Percentiles rank a stretch among this genome's conserved stretches.
phyloP scores from a whole-genome alignment of 2,113 vertebrate species.

The Eptesicus fuscus region DNA sequence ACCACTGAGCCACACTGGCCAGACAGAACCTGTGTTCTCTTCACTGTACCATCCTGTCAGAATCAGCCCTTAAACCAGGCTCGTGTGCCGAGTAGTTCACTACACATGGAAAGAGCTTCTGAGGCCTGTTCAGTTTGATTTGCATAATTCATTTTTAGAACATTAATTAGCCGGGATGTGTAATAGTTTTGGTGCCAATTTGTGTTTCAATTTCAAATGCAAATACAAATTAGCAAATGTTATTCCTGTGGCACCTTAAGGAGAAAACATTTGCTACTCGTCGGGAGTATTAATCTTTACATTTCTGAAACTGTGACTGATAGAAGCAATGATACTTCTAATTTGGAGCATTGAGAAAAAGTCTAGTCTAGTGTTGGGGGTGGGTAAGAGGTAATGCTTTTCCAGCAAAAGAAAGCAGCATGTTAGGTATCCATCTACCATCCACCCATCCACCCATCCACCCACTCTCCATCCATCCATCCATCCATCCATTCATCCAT shows the following conservation, averaged over 20 bases:
- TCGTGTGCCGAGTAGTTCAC: slow-evolving; percentile 59
- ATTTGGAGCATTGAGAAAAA: neutral
- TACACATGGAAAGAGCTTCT: slow-evolving; percentile 67
- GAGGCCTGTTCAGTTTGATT: slow-evolving; percentile 76
- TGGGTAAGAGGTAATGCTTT: neutral
- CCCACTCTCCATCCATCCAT: neutral
- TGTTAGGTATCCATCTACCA: neutral
- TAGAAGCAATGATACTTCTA: slow-evolving; percentile 33
- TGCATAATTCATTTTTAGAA: slow-evolving; percentile 84
- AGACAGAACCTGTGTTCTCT: neutral
- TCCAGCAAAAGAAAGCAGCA: slow-evolving; percentile 2
- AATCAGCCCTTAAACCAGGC: slow-evolving; percentile 36
- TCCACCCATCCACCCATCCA: neutral
- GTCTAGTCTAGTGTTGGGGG: neutral
- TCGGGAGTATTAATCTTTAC: slow-evolving; percentile 55
- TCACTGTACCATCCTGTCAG: neutral
- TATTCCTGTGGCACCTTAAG: slow-evolving; percentile 72
- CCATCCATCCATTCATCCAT: neutral
- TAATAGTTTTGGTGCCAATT: slow-evolving; percentile 80
- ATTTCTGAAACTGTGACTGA: slow-evolving; percentile 39
- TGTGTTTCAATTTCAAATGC: slow-evolving; percentile 78
- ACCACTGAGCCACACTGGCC: too few relatives aligned
- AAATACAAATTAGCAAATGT: slow-evolving; percentile 78
- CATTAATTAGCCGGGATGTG: slow-evolving; percentile 80
- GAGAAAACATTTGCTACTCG: slow-evolving; percentile 43